Percentiles rank a stretch among this genome's conserved stretches.
These are phyloP conservation scores for Vulpes lagopus DNA, from an alignment of 2,113 vertebrate genomes.

Conservation along the genomic window DNA sequence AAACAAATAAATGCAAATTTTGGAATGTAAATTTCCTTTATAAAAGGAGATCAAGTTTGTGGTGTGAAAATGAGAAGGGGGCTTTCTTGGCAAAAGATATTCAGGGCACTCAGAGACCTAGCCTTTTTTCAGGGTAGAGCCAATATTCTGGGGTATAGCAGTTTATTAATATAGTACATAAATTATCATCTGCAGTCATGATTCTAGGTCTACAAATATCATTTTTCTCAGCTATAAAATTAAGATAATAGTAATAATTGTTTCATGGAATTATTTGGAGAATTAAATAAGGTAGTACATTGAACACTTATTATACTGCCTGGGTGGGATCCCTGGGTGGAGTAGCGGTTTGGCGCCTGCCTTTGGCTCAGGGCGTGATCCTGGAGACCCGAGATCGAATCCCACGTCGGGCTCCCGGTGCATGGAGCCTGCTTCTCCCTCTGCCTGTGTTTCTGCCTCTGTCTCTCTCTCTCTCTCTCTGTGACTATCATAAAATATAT, in stretches of 20 bases:
- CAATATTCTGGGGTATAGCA: not conserved
- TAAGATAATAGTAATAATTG: not conserved
- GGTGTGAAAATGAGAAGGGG: not conserved
- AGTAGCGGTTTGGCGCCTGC: no score
- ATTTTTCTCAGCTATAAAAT: not conserved
- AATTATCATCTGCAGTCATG: not conserved
- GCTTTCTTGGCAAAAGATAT: not conserved
- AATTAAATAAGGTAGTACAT: not conserved
- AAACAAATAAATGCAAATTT: not conserved
- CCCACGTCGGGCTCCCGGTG: no score
- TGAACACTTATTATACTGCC: not conserved
- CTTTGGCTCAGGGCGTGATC: no score
- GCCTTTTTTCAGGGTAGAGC: not conserved
- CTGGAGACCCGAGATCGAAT: no score
- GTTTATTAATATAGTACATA: not conserved
- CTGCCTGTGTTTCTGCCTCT: no score
- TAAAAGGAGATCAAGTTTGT: not conserved
- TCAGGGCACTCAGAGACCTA: not conserved
- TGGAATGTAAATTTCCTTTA: constrained; percentile 1
- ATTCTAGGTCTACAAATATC: not conserved
- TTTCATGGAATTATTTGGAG: not conserved
- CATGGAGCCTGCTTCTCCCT: no score
- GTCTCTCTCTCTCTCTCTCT: no score
- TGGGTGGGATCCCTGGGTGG: not conserved
- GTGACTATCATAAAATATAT: no score